Conservation (phyloP, 1,140 invertebrate genomes). For the Rhopalosiphum maidis region DNA sequence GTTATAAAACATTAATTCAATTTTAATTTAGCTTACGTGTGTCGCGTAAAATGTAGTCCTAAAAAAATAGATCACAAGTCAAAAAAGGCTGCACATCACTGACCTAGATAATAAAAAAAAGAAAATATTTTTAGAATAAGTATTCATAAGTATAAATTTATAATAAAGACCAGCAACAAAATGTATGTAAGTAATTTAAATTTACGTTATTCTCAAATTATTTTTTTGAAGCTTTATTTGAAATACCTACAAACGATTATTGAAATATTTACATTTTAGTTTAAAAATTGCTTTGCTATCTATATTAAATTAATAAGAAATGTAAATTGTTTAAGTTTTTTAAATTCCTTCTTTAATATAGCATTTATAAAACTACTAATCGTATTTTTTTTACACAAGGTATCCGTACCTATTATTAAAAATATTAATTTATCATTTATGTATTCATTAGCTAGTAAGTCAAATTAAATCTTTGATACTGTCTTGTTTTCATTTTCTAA, state of each 20-base stretch:
- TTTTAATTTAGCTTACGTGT: too few species aligned
- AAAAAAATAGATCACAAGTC: too few species aligned
- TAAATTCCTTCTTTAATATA: not conserved
- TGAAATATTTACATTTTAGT: not conserved
- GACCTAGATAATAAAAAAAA: too few species aligned
- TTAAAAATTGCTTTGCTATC: not conserved
- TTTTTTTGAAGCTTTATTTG: not conserved
- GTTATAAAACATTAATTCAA: too few species aligned
- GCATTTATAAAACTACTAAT: too few species aligned
- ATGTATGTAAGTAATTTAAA: not conserved
- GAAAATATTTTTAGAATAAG: too few species aligned
- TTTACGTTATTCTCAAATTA: not conserved
- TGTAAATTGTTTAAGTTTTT: not conserved
- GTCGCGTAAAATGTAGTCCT: too few species aligned
- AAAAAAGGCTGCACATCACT: too few species aligned
- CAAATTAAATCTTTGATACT: too few species aligned
- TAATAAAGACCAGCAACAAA: not conserved
- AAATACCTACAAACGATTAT: too few species aligned
- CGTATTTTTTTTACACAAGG: not conserved
- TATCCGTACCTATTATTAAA: not conserved
- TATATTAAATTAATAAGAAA: not conserved
- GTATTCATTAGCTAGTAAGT: too few species aligned
- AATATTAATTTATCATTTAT: not conserved
- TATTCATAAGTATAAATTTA: not conserved
- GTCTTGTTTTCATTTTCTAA: too few species aligned